Base-by-base conservation (phyloP, 2,797 vertebrate species). In the Gambusia yucatana region DNA sequence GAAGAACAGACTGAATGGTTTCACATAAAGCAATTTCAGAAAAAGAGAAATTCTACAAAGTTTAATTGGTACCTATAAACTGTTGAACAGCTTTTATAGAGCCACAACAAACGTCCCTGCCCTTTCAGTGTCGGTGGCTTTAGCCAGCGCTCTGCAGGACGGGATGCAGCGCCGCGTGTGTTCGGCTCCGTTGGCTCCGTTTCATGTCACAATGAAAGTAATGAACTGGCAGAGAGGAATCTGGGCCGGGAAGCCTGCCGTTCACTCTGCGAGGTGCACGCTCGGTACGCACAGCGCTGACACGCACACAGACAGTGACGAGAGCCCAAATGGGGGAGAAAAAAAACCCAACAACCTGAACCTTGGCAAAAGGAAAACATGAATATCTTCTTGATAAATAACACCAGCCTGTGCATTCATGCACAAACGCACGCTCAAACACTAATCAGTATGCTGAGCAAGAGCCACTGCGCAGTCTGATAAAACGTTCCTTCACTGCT, bases 401-500 rank as follows among this genome's bases (percentile, higher is more conserved):
- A 22, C 78, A 78, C 69, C 43, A 59, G 43, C 14, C 11, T 39
- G 39, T 75, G 57, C n/a, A 72, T 5, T 13, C 81, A 77, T 61
- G 67, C 52, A 76, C 78, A 84, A 80, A 83, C 46, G 41, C 82
- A n/a, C 39, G 30, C 48, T 50, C 4, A 30, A 57, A 16, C 73
- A 72, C 83, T 86, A 77, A 93, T 94, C 90, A 89, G 90, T 90
- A 93, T 93, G 91, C 92, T 61, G 85, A 88, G 86, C 85, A 84
- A 84, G 85, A 90, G 86, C 78, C 85, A 59, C 80, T 78, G 86
- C 41, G 44, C 82, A 87, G 90, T 71, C 89, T 83, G 92, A 94
- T 93, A 92, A 92, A 85, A 87, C 85, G 82, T 86, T 87, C 84
- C 78, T 81, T 87, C 81, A 69, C 77, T 82, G 83, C 82, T 75